Base-by-base conservation (phyloP, 1,140 invertebrate genomes). In the Drosophila virilis region DNA sequence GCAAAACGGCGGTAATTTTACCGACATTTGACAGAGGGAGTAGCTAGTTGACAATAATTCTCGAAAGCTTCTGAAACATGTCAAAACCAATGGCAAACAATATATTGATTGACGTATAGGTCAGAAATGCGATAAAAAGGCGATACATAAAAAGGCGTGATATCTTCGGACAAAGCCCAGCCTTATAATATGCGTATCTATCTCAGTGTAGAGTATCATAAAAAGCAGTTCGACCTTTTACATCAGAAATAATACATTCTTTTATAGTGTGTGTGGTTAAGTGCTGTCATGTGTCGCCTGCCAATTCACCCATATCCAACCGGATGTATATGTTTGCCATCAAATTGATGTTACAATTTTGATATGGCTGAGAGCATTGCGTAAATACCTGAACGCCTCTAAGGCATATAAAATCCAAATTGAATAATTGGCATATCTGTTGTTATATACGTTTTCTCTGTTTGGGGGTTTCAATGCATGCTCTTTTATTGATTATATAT, bases 211-310 rank as follows among this genome's bases (percentile, higher is more conserved):
- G 64, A 35, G 64, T 58, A 67, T 13, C 32, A 33, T 37, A 46
- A 66, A 55, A 2, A 22, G 8, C 32, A 13, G 28, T 46, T 45
- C 15, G 15, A 54, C 42, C 50, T 17, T 33, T 28, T 10, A 13
- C 32, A 46, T 37, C 45, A 6, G n/a, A 17, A 10, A 13, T 45
- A n/a, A 4, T n/a, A 5, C 22, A 54, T 12, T 32, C 57, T 12
- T 22, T 17, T 45, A 58, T 13, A 38, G 38, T 66, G 64, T 71
- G 73, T 65, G 54, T 73, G 82, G 66, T 78, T 86, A 69, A 78
- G 66, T 85, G 78, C 71, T 80, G 66, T 80, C 69, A 78, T 78
- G 50, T 80, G 76, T 78, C 65, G 69, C 55, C 48, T 43, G 69
- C 61, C 52, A 73, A 60, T 52, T 32, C 50, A 22, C 40, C 40